Conservation (phyloP, 2,797 vertebrate genomes). For the Clarias platycephalus region DNA sequence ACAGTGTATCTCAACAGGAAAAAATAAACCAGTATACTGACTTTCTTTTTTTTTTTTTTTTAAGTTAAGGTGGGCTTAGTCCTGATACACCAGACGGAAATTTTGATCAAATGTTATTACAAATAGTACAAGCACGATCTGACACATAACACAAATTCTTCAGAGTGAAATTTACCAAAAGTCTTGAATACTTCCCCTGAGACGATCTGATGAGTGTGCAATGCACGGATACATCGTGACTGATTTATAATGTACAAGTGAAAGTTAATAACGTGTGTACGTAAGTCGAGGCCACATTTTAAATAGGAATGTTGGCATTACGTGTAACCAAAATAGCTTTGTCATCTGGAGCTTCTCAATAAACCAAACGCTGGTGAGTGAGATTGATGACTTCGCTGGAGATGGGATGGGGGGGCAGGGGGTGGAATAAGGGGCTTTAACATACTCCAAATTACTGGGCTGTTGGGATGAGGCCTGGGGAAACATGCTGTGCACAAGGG, state of each 20-base stretch:
- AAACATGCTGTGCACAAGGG: slow-evolving; percentile 48
- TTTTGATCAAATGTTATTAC: not conserved
- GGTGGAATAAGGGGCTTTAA: slow-evolving; percentile 30
- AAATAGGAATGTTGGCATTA: slow-evolving; percentile 41
- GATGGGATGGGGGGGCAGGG: slow-evolving; percentile 8
- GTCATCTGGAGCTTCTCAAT: slow-evolving; percentile 55
- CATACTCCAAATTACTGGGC: slow-evolving; percentile 54
- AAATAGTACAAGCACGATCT: slow-evolving; percentile 1
- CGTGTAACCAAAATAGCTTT: slow-evolving; percentile 48
- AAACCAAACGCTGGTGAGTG: slow-evolving; percentile 48
- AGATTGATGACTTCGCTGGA: slow-evolving; percentile 58
- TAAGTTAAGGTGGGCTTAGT: not conserved
- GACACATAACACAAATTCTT: slow-evolving; percentile 29
- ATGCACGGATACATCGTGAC: slow-evolving; percentile 36
- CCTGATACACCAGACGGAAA: not conserved
- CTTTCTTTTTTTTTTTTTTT: not conserved
- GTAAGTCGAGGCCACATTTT: slow-evolving; percentile 54
- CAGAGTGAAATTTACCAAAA: slow-evolving; percentile 12
- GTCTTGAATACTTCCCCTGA: slow-evolving; percentile 21
- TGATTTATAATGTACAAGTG: slow-evolving; percentile 53
- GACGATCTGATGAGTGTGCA: slow-evolving; percentile 45
- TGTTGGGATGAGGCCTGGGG: slow-evolving; percentile 47
- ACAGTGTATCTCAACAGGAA: not conserved
- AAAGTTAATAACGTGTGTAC: slow-evolving; percentile 49
- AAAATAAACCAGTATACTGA: not conserved